phyloP scores from a whole-genome alignment of 2,888 invertebrate species.

The Elegia similella region DNA sequence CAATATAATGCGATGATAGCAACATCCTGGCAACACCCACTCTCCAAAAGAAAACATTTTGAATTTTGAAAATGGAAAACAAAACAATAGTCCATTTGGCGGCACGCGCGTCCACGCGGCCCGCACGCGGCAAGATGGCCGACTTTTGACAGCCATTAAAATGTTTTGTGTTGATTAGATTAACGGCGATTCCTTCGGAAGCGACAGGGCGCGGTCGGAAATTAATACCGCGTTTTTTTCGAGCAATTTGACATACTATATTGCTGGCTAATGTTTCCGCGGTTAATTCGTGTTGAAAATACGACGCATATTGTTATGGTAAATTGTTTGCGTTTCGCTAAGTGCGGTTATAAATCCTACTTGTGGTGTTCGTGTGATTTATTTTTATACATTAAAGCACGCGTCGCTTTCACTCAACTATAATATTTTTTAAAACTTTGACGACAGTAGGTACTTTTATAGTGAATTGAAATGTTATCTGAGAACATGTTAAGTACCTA shows the following conservation, averaged over 20 bases:
- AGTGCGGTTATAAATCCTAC: conserved; percentile 13
- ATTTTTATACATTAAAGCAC: not conserved
- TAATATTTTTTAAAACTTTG: no score
- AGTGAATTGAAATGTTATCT: no score
- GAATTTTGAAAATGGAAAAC: conserved; percentile 24
- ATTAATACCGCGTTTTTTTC: conserved; percentile 14
- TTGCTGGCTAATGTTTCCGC: conserved; percentile 23
- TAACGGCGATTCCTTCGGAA: conserved; percentile 38
- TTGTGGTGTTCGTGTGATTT: not conserved
- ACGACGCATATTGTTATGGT: conserved; percentile 9
- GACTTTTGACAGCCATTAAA: conserved; percentile 41
- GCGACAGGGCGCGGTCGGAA: conserved; percentile 18
- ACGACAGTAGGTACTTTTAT: no score
- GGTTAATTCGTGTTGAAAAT: conserved; percentile 16
- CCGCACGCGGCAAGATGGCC: conserved; percentile 39
- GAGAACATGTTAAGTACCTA: no score
- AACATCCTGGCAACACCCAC: not conserved
- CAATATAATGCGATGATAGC: not conserved
- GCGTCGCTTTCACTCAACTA: not conserved
- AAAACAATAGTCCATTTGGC: conserved; percentile 46
- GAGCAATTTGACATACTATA: conserved; percentile 15
- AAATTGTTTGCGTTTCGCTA: conserved; percentile 3
- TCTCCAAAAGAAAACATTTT: conserved; percentile 5
- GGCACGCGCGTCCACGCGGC: conserved; percentile 36
- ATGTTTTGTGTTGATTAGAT: conserved; percentile 66